Evolutionary conservation across 1,140 invertebrate genomes (phyloP), one percentile per base, ranked within the genome.

Genomic region (Pseudoatta argentina): DNA sequence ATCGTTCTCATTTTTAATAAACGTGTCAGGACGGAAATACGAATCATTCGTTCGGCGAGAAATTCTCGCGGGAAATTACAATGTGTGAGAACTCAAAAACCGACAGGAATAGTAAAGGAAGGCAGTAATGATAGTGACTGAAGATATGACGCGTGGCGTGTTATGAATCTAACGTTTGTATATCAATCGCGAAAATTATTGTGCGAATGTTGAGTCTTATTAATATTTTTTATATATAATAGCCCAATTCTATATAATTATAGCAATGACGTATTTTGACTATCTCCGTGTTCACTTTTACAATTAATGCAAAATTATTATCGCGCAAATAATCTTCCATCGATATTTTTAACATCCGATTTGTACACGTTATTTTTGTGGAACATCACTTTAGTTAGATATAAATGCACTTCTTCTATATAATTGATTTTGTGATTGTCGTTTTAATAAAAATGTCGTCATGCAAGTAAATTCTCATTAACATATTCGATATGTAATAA

Each of bases 401-500:
- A 8, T 34, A 69, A 79, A 44, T 27, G 18, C 18, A 14, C 51
- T 39, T 39, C 0, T 57, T 14, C 3, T 8, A 5, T 6, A 1
- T 24, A 24, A 53, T 53, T 3, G 18, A 78, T 30, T 67, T 79
- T 53, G 27, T n/a, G n/a, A 66, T 78, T 61, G 14, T 77, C 12
- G 8, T 39, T 71, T 69, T 12, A 69, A n/a, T 1, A 21, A 53
- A 53, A 81, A 24, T 24, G 57, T 27, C 14, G 7, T 55, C 6
- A 4, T 16, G 5, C 0, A 16, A 57, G 2, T 55, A 69, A 71
- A 18, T 71, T 69, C 21, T 12, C 5, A 69, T 39, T 79, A 69
- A 30, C 12, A 69, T 57, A 39, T 79, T 18, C 21, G 16, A 48
- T 5, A 21, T 10, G 5, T 48, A 66, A 66, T 66, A 14, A 18